A percentile compares a stretch with the other conserved stretches of the same genome.
These are phyloP conservation scores for Paralinhomoeus sp. DNA, from an alignment of 2,888 invertebrate species.

Conservation along the genomic window DNA sequence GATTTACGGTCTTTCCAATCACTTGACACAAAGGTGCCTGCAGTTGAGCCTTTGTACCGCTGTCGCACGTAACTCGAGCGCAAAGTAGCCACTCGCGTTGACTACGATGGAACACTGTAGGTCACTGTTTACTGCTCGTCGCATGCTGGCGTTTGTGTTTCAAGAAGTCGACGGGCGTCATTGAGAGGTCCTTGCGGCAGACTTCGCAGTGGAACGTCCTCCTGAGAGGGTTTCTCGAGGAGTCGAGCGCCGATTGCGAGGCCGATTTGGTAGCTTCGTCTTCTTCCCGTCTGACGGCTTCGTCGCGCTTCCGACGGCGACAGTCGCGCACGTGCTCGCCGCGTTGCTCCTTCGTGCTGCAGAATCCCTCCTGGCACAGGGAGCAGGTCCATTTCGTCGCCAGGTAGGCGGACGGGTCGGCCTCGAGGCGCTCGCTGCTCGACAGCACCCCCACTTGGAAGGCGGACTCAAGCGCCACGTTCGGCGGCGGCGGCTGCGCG, in stretches of 20 bases:
- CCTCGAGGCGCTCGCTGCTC: background rate
- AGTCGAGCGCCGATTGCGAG: background rate
- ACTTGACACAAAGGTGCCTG: too few species aligned
- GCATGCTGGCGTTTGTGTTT: too few species aligned
- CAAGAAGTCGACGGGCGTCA: slow-evolving; percentile 1
- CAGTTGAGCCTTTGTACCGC: too few species aligned
- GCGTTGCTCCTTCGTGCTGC: background rate
- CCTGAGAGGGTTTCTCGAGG: background rate
- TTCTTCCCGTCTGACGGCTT: background rate
- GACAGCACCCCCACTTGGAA: background rate
- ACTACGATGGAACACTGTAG: too few species aligned
- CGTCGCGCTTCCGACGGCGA: background rate
- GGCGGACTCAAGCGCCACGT: background rate
- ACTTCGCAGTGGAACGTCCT: background rate
- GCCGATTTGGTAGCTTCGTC: background rate
- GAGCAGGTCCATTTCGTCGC: background rate
- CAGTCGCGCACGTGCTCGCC: background rate
- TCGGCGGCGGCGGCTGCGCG: too few species aligned
- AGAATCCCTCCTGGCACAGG: background rate
- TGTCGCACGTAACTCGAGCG: too few species aligned
- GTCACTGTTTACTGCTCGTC: too few species aligned
- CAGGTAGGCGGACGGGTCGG: background rate
- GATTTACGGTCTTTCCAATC: too few species aligned
- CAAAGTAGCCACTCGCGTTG: too few species aligned
- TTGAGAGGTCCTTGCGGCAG: background rate